phyloP scores from a whole-genome alignment of 1,140 invertebrate genomes.

The Macrotrachela quadricornifera region DNA sequence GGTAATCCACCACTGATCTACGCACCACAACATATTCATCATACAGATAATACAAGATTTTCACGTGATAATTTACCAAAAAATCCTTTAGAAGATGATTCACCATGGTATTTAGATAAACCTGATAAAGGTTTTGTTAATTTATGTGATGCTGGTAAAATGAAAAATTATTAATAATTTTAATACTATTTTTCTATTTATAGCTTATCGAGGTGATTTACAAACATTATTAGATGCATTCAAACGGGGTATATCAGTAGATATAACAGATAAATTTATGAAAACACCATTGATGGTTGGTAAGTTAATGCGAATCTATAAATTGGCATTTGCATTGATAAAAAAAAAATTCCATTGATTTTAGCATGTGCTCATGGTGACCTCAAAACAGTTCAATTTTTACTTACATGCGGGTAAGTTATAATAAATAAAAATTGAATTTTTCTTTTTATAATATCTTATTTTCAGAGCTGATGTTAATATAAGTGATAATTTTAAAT shows the following conservation, averaged over 20 bases:
- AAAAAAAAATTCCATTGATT: too few species aligned
- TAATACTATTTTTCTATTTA: too few species aligned
- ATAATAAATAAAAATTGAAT: too few species aligned
- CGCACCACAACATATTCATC: slow-evolving; percentile 21
- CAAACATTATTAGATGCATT: slow-evolving; percentile 24
- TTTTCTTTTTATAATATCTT: too few species aligned
- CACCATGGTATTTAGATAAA: slow-evolving; percentile 27
- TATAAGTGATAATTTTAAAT: slow-evolving; percentile 30
- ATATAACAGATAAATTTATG: slow-evolving; percentile 28
- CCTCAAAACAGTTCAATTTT: slow-evolving; percentile 23
- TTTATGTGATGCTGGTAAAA: slow-evolving; percentile 20
- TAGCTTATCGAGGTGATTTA: background rate
- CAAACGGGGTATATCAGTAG: slow-evolving; percentile 19
- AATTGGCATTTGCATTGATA: too few species aligned
- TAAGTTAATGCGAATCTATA: too few species aligned
- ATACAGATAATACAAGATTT: slow-evolving; percentile 27
- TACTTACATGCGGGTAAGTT: slow-evolving; percentile 17
- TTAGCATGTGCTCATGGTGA: slow-evolving; percentile 19
- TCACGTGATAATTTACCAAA: slow-evolving; percentile 23
- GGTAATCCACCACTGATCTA: slow-evolving; percentile 24
- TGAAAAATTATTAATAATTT: too few species aligned
- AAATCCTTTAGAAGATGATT: slow-evolving; percentile 28
- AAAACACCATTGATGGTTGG: slow-evolving; percentile 30
- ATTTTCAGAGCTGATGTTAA: slow-evolving; percentile 19
- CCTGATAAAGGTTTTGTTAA: slow-evolving; percentile 25